Base-by-base conservation (phyloP, 64 coral and sea anemone species). In the Pocillopora verrucosa region DNA sequence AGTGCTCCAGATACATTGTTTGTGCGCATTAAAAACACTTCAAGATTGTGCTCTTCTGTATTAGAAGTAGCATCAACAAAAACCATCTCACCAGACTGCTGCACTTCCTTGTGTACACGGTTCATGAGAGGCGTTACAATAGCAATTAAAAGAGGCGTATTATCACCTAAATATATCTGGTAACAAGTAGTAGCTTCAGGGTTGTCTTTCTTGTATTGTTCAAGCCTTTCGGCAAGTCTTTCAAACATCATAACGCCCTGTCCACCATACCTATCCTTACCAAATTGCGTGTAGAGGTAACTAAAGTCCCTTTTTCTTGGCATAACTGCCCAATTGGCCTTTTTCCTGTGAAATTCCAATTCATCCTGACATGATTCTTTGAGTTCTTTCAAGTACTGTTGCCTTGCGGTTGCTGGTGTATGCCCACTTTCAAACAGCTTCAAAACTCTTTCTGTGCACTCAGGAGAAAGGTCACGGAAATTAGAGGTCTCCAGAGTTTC, bases 91-190 rank as follows among this genome's bases (percentile, higher is more conserved):
- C 80, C 88, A n/a, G 88, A 89, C 56, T 84, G 92, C 26, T 72
- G 63, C 51, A 89, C 67, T 76, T 93, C 86, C 34, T 87, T 79
- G 73, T 95, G 93, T 59, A 95, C 65, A 82, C 70, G 84, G 58
- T 95, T 95, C 93, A 95, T 91, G 38, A 91, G 78, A 81, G 93
- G 93, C 35, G 93, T 88, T 16, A 83, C 83, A 87, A 95, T 79
- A 86, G 45, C 84, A 80, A 84, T 51, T 65, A 91, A 73, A 88
- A 91, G 84, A 60, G 93, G 89, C 37, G 35, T 95, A 77, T 91
- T 38, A 79, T 88, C 93, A 81, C 83, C 93, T 82, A 77, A 78
- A 84, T 83, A 95, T 72, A 95, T 75, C 78, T 95, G 93, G 83
- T 95, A 80, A 82, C 80, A 36, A 62, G 89, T 88, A 72, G 76